phyloP scores from a whole-genome alignment of 2,888 invertebrate species.

The Eupithecia insigniata region DNA sequence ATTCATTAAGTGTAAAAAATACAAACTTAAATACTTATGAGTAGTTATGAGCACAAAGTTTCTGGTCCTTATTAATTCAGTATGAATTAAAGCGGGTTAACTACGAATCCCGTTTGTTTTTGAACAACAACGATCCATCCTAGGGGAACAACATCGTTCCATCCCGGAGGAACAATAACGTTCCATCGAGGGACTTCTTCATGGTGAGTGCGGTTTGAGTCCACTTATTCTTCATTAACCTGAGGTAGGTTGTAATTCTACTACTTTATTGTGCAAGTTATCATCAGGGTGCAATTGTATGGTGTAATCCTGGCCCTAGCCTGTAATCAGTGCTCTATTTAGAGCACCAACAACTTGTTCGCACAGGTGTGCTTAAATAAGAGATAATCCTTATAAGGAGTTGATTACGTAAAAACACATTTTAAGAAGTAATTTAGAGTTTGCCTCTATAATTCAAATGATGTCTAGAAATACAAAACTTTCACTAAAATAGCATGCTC shows the following conservation, averaged over 20 bases:
- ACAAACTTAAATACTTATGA: no score
- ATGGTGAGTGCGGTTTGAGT: background rate
- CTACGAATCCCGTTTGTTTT: no score
- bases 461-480: no score
- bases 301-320: background rate
- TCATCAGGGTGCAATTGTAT: background rate
- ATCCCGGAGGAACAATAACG: no score
- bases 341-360: background rate
- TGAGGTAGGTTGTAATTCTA: background rate
- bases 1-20: no score
- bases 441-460: no score
- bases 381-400: no score
- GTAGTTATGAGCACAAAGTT: no score
- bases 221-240: background rate
- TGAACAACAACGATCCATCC: no score
- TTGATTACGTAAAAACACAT: background rate
- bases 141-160: background rate
- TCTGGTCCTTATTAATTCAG: no score
- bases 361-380: background rate
- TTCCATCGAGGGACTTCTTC: background rate
- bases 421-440: background rate
- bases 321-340: slow-evolving; percentile 1
- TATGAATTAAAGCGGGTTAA: no score
- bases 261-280: background rate
- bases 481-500: no score